Conservation (phyloP, 2,888 invertebrate species). For the Limenitis camilla region DNA sequence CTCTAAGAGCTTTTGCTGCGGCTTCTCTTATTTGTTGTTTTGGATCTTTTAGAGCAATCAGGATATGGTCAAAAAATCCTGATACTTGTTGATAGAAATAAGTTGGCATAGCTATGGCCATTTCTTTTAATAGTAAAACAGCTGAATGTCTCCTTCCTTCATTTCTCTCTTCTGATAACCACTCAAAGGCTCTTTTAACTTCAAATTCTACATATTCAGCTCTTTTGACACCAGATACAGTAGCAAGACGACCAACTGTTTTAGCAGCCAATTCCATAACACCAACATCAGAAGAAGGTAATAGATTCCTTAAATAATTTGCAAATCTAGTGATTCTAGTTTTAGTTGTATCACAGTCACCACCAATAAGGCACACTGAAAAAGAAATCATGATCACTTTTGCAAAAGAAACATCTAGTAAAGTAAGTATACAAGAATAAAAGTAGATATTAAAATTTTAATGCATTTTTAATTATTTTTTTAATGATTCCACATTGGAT, state of each 20-base stretch:
- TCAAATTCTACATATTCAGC: conserved; percentile 99
- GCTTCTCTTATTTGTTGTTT: conserved; percentile 93
- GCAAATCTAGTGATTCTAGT: conserved; percentile 93
- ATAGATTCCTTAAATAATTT: conserved; percentile 90
- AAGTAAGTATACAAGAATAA: neutral
- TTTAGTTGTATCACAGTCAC: conserved; percentile 93
- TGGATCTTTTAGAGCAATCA: conserved; percentile 92
- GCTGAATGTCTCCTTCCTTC: conserved; percentile 95
- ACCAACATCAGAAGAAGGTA: conserved; percentile 92
- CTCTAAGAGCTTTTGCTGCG: conserved; percentile 94
- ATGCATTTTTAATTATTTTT: no score
- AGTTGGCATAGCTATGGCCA: conserved; percentile 96
- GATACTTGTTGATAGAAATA: conserved; percentile 97
- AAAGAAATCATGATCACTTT: conserved; percentile 19
- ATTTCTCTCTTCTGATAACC: conserved; percentile 92
- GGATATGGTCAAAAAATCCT: conserved; percentile 94
- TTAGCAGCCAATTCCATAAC: conserved; percentile 98
- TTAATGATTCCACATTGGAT: no score
- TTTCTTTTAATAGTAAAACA: conserved; percentile 91
- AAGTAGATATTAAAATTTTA: no score
- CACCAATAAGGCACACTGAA: conserved; percentile 92
- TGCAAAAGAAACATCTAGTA: neutral
- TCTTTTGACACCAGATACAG: conserved; percentile 93
- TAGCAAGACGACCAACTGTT: conserved; percentile 93
- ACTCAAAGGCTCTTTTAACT: conserved; percentile 95